Conservation (phyloP, 92 coral and sea anemone species). For the Bergia puertoricense region DNA sequence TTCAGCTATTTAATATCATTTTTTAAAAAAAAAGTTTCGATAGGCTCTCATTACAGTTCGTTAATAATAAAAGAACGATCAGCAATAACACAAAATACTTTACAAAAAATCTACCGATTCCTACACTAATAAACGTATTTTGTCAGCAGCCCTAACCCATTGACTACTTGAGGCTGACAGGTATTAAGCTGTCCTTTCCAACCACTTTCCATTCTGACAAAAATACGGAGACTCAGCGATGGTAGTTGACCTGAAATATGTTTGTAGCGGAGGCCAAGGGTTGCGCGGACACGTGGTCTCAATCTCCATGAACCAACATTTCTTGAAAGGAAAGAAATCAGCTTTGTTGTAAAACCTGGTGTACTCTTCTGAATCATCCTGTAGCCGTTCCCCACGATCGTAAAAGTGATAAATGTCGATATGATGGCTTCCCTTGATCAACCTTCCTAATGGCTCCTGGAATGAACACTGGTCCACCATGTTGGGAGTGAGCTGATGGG, state of each 20-base stretch:
- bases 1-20: too few relatives aligned
- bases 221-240: conserved; percentile 17
- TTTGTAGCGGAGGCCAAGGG: conserved; percentile 42
- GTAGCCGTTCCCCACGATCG: conserved; percentile 41
- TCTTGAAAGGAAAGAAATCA: conserved; percentile 38
- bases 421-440: conserved; percentile 61
- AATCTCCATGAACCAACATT: conserved; percentile 29
- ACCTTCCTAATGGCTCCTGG: conserved; percentile 85
- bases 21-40: too few relatives aligned
- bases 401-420: conserved; percentile 72
- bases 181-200: not conserved
- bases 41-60: too few relatives aligned
- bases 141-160: too few relatives aligned
- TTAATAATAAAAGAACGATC: too few relatives aligned
- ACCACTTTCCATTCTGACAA: conserved; percentile 32
- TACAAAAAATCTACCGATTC: too few relatives aligned
- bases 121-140: too few relatives aligned
- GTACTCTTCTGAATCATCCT: conserved; percentile 39
- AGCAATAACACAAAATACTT: too few relatives aligned
- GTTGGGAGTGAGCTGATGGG: conserved; percentile 23
- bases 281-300: conserved; percentile 31
- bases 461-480: conserved; percentile 85
- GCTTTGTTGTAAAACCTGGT: conserved; percentile 13
- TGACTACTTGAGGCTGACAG: too few relatives aligned
- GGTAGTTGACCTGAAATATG: conserved; percentile 6